These are phyloP conservation scores for Cataglyphis albicans DNA, from an alignment of 2,888 invertebrate species.

Conservation along the genomic window DNA sequence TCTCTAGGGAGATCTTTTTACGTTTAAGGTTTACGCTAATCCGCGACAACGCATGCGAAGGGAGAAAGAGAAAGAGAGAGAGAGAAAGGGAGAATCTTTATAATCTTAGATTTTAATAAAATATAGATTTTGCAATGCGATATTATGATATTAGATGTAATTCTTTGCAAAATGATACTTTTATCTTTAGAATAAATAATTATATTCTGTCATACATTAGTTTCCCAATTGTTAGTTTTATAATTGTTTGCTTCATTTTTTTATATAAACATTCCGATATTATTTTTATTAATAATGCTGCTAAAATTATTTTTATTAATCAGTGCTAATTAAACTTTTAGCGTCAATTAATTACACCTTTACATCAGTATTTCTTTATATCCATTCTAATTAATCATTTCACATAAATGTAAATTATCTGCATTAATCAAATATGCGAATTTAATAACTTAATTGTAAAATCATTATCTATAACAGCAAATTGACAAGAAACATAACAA, in stretches of 20 bases:
- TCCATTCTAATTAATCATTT: not conserved
- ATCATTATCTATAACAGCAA: not conserved
- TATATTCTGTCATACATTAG: not conserved
- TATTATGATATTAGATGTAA: not conserved
- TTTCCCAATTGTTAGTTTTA: not conserved
- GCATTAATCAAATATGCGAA: constrained; percentile 4
- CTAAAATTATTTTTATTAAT: not conserved
- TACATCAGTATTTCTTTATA: not conserved
- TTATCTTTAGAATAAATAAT: constrained; percentile 19
- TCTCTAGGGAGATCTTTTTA: constrained; percentile 57
- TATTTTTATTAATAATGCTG: not conserved
- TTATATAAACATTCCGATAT: not conserved
- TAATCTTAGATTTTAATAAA: constrained; percentile 36
- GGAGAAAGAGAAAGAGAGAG: not conserved
- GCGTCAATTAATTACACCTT: constrained; percentile 21
- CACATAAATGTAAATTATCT: constrained; percentile 28
- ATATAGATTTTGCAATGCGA: constrained; percentile 19
- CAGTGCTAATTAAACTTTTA: not conserved
- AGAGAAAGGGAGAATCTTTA: not conserved
- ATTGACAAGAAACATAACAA: not conserved
- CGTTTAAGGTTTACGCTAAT: constrained; percentile 54
- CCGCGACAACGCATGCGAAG: constrained; percentile 18
- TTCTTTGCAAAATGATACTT: not conserved
- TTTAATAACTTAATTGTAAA: constrained; percentile 11
- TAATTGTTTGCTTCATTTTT: not conserved